A percentile compares a stretch with the other conserved stretches of the same genome.
phyloP scores from a whole-genome alignment of 2,888 invertebrate species.

The Lepidochitona cinerea region DNA sequence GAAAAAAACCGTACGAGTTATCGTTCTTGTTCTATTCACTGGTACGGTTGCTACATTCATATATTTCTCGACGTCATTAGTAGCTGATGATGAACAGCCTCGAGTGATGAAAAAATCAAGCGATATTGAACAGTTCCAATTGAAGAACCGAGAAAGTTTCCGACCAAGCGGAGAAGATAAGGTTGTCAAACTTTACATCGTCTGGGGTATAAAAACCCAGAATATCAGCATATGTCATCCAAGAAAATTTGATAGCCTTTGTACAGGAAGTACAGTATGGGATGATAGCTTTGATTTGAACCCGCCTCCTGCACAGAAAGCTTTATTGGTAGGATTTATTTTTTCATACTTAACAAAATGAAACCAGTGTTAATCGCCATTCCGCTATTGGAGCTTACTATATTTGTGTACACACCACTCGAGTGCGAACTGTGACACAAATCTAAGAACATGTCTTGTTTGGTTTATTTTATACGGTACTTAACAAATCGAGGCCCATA shows the following conservation, averaged over 20 bases:
- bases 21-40: constrained; percentile 24
- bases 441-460: too few species aligned
- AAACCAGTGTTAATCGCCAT: too few species aligned
- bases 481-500: too few species aligned
- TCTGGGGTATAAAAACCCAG: background rate
- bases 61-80: constrained; percentile 26
- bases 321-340: constrained; percentile 58
- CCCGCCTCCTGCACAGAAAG: constrained; percentile 48
- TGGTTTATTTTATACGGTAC: too few species aligned
- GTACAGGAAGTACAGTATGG: constrained; percentile 50
- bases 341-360: too few species aligned
- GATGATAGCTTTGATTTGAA: constrained; percentile 58
- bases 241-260: constrained; percentile 19
- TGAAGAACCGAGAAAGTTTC: background rate
- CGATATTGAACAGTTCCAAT: background rate
- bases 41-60: constrained; percentile 20
- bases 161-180: background rate
- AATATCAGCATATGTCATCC: background rate
- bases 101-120: background rate
- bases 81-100: constrained; percentile 35
- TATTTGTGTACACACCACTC: too few species aligned
- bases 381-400: too few species aligned
- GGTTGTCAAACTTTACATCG: background rate
- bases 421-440: too few species aligned
- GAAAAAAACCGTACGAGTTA: constrained; percentile 20